Evolutionary conservation across 2,113 vertebrate genomes (phyloP), one percentile per base, ranked within the genome.

Genomic region (Paraplagusia blochii): DNA sequence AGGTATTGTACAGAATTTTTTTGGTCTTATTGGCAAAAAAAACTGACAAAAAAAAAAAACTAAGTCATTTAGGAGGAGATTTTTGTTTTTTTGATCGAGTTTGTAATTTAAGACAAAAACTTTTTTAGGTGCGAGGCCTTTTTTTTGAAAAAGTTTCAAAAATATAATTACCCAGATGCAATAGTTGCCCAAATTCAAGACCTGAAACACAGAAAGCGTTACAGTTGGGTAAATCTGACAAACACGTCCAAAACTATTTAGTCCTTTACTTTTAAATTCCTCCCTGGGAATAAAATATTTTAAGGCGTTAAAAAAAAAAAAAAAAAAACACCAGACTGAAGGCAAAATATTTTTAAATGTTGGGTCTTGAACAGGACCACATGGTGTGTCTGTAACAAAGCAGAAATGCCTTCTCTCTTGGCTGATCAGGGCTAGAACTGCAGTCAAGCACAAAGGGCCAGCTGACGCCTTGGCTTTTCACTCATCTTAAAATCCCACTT

Each of bases 381-480:
- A 84, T 82, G 82, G 85, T 70, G 81, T 45, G 84, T 64, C 65
- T 58, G 76, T 76, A 84, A 88, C 86, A 86, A 88, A 88, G 87
- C 85, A 83, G 74, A 76, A 71, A 64, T 84, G 82, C 78, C 80
- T 85, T 80, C 81, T 85, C 87, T 77, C 84, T 87, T 88, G 85
- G 81, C 84, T 87, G 85, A 77, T 85, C 86, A 86, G 83, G 84
- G 62, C 69, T 67, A 78, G 55, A 66, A 84, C 80, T 72, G 82
- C 78, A 78, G 81, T 79, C 66, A 76, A 74, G 82, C 85, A 89
- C 89, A 89, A 89, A 85, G 85, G 83, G 78, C 85, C 89, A 90
- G 89, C 85, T 90, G 88, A 90, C 87, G 84, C 85, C 86, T 82
- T 66, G 77, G 81, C 84, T 82, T 87, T 83, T 84, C 85, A 81